Conservation (phyloP, 2,113 vertebrate species). For the Aplodontia rufa region DNA sequence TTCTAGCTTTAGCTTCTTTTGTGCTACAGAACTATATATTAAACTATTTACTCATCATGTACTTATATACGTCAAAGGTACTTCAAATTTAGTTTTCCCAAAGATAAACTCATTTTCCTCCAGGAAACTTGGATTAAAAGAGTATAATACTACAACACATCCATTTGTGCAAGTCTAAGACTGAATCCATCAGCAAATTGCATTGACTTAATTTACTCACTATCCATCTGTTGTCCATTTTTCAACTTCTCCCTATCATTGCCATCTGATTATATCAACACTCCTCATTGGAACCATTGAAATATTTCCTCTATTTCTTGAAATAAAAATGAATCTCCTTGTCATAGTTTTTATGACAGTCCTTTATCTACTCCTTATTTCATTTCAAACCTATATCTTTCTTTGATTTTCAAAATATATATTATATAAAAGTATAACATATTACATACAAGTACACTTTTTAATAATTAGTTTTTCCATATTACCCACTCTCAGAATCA, state of each 20-base stretch:
- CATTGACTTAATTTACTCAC: background rate
- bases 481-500: background rate
- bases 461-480: background rate
- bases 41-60: background rate
- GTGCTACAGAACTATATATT: background rate
- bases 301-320: background rate
- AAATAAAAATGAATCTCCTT: background rate
- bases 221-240: background rate
- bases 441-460: background rate
- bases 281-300: background rate
- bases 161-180: background rate
- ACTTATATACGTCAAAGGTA: background rate
- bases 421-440: background rate
- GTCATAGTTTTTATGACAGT: background rate
- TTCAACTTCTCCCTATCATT: background rate
- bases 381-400: background rate
- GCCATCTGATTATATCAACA: background rate
- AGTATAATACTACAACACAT: background rate
- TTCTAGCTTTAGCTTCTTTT: background rate
- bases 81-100: background rate
- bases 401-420: background rate
- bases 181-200: background rate
- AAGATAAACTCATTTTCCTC: background rate
- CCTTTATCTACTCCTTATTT: background rate
- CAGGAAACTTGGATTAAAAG: background rate